Evolutionary conservation across 2,113 vertebrate genomes (phyloP), one percentile per base, ranked within the genome.

Genomic region (Paramormyrops kingsleyae): DNA sequence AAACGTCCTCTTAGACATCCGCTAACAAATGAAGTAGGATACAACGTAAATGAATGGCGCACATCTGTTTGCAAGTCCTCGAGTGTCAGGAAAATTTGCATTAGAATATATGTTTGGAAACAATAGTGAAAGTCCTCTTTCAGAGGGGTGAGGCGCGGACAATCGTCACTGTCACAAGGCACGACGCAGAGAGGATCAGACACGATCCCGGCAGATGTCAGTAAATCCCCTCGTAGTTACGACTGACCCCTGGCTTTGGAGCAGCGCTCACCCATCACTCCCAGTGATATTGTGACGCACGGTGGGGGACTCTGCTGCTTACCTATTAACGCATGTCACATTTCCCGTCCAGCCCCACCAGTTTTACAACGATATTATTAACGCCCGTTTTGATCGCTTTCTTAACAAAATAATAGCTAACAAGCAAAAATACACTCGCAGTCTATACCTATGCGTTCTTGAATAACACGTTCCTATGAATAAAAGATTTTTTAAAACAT

Each of bases 111-210:
- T 44, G 35, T 24, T 59, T 27, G 35, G 53, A 50, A 31, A 66
- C 87, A 88, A 88, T 88, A 62, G 87, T n/a, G 52, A 66, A 88
- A 88, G 87, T 88, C 47, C 52, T 44, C 53, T 88, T 88, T 88
- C 53, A 53, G 56, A 24, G 35, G 27, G 35, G 42, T 17, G 27
- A 66, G 17, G 39, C 87, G 35, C 10, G 49, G 21, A 88, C 87
- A 88, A 44, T 88, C 21, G 56, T 62, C 56, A 66, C 56, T 88
- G 87, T 62, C 87, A 88, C n/a, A 24, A 50, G 87, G 53, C 87
- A 53, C 31, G 53, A 62, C 27, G 53, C 87, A 21, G 52, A 88
- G 42, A 88, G 56, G 19, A 88, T 15, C 87, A 31, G 39, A 62
- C 87, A 44, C 35, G 53, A 88, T 88, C 53, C 35, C 87, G 52